Percentiles rank a stretch among this genome's conserved stretches.
Conservation (phyloP, 2,888 invertebrate genomes). For the Nebria brevicollis region DNA sequence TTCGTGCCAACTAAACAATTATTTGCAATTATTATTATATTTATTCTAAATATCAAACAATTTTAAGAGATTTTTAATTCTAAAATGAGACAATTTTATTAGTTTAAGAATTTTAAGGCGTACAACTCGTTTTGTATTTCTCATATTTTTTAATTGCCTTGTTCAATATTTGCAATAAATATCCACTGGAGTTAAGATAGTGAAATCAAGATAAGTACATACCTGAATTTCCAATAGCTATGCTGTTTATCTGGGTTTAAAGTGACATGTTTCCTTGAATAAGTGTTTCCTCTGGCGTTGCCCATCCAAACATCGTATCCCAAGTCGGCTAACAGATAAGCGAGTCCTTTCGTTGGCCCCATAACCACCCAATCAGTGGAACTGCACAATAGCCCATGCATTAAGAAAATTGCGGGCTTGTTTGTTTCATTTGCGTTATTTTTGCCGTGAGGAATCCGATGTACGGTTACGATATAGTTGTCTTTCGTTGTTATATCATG, state of each 20-base stretch:
- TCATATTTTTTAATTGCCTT: too few species aligned
- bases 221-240: slow-evolving; percentile 63
- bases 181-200: neutral
- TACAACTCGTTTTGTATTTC: too few species aligned
- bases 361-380: slow-evolving; percentile 79
- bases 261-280: slow-evolving; percentile 64
- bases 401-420: slow-evolving; percentile 70
- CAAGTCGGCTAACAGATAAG: slow-evolving; percentile 60
- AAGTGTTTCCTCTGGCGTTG: slow-evolving; percentile 70
- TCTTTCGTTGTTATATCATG: slow-evolving; percentile 58
- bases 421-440: slow-evolving; percentile 51
- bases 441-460: slow-evolving; percentile 52
- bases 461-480: slow-evolving; percentile 50
- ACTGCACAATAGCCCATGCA: slow-evolving; percentile 81
- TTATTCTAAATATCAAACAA: too few species aligned
- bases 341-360: slow-evolving; percentile 69
- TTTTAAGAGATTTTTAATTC: too few species aligned
- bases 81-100: too few species aligned
- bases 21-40: too few species aligned
- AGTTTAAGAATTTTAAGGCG: too few species aligned
- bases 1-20: slow-evolving; percentile 74
- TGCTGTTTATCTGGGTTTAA: slow-evolving; percentile 54
- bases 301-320: slow-evolving; percentile 70
- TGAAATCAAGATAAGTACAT: slow-evolving; percentile 26
- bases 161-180: neutral